phyloP scores from a whole-genome alignment of 2,113 vertebrate genomes.

The Cinclus cinclus region DNA sequence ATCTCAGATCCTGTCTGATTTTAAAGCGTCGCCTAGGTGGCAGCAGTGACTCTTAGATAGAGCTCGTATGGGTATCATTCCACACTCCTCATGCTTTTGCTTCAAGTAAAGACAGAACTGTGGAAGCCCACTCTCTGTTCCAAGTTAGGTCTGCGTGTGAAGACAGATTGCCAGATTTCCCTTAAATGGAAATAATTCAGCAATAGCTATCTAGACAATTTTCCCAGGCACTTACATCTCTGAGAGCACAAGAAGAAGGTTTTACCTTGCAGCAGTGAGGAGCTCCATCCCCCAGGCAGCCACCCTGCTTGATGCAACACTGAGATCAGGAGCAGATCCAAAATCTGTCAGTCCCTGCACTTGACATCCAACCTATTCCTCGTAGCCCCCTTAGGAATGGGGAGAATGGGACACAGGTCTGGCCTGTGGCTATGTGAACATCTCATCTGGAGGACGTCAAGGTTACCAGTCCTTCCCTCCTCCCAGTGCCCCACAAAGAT shows the following conservation, averaged over 20 bases:
- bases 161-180: neutral
- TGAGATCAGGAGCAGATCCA: neutral
- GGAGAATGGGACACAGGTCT: neutral
- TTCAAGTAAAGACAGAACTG: neutral
- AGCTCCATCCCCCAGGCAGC: neutral
- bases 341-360: neutral
- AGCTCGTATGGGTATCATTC: neutral
- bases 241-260: neutral
- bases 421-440: neutral
- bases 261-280: neutral
- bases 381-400: neutral
- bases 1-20: neutral
- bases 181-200: neutral
- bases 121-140: neutral
- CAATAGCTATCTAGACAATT: neutral
- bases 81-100: neutral
- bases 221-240: neutral
- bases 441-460: neutral
- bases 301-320: neutral
- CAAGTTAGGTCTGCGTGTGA: neutral
- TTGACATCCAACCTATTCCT: neutral
- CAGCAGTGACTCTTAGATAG: constrained; percentile 4
- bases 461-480: neutral
- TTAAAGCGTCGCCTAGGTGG: constrained; percentile 22
- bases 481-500: neutral